These are phyloP conservation scores for Papilio protenor DNA, from an alignment of 2,888 invertebrate genomes.

Conservation along the genomic window DNA sequence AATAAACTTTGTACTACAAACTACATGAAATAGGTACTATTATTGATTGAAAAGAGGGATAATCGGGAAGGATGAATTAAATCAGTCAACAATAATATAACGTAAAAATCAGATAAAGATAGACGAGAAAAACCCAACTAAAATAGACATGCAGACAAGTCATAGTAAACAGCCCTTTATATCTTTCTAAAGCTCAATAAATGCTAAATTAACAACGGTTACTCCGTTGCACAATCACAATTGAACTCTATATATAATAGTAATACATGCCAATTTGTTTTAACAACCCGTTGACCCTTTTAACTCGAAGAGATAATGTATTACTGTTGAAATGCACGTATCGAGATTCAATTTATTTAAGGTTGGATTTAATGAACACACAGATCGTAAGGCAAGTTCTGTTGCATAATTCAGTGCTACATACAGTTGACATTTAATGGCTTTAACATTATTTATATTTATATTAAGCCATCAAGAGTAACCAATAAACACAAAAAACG, in stretches of 20 bases:
- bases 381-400: constrained; percentile 14
- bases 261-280: constrained; percentile 3
- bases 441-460: constrained; percentile 15
- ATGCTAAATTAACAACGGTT: constrained; percentile 12
- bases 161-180: background rate
- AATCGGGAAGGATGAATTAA: no score
- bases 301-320: constrained; percentile 30
- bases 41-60: background rate
- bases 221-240: background rate
- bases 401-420: constrained; percentile 13
- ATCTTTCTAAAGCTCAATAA: background rate
- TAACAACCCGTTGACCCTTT: constrained; percentile 25
- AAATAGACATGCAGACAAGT: background rate
- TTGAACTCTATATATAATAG: background rate
- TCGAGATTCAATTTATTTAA: constrained; percentile 30
- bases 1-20: background rate
- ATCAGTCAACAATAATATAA: background rate
- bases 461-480: constrained; percentile 5
- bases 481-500: background rate
- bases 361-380: constrained; percentile 28
- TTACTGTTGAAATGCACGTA: constrained; percentile 23
- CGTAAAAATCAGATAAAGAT: background rate
- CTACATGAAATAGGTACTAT: background rate
- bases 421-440: constrained; percentile 14
- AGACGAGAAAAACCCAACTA: background rate